Evolutionary conservation across 2,797 vertebrate species (phyloP).

Genomic region (Lacerta viridis): DNA sequence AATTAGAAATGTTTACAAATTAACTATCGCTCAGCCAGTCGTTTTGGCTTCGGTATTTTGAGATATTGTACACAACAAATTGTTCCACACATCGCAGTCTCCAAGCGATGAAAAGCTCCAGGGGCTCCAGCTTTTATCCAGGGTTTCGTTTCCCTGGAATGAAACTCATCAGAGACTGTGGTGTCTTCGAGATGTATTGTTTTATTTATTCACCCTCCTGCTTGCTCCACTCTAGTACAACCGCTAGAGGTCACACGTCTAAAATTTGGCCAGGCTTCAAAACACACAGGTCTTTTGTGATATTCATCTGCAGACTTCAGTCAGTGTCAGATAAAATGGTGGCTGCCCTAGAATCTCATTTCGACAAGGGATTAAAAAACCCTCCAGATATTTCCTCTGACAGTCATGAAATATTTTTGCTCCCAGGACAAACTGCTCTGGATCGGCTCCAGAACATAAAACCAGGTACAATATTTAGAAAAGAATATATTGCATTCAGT

Average conservation of each 20-base stretch:
- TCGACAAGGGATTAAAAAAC: not conserved
- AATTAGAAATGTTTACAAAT: not conserved
- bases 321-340: not conserved
- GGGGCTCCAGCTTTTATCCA: too few species aligned
- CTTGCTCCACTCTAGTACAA: too few species aligned
- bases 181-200: too few species aligned
- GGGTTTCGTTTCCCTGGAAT: too few species aligned
- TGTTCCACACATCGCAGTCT: too few species aligned
- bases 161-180: too few species aligned
- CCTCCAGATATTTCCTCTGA: not conserved
- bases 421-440: not conserved
- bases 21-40: not conserved
- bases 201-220: too few species aligned
- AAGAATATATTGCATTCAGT: not conserved
- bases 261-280: not conserved
- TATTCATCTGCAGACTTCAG: not conserved
- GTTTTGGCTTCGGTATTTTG: not conserved
- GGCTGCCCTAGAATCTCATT: not conserved
- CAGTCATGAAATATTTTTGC: not conserved
- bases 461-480: not conserved
- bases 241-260: constrained; percentile 25
- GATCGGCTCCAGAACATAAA: not conserved
- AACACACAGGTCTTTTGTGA: not conserved
- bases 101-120: not conserved
- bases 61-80: not conserved